Evolutionary conservation across 2,888 invertebrate species (phyloP), one percentile per base, ranked within the genome.

Genomic region (Platynereis dumerilii): DNA sequence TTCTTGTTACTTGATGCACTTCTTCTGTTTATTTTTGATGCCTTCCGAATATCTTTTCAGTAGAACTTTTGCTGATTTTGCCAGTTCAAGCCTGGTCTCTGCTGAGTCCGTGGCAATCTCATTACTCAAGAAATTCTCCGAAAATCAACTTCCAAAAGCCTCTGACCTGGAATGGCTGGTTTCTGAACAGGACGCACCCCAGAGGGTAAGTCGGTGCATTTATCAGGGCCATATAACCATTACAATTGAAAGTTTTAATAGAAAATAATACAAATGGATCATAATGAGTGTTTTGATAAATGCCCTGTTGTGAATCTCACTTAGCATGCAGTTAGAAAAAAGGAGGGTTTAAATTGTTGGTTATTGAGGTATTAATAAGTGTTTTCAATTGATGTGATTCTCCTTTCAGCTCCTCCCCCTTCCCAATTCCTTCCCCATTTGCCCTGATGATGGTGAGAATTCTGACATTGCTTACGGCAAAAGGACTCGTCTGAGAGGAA

Each of bases 31-130:
- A n/a, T n/a, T n/a, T n/a, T n/a, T n/a, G n/a, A n/a, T n/a, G n/a
- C n/a, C n/a, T n/a, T n/a, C n/a, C n/a, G n/a, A n/a, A n/a, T 48
- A 10, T n/a, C 22, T 7, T 48, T 48, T 48, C 48, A 48, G 48
- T 7, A 48, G n/a, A 20, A 20, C 22, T 5, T 20, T 48, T 20
- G 48, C n/a, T 48, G 22, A 48, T 12, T 22, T 20, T n/a, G 22
- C 48, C 48, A 48, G 48, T 48, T 20, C 48, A 48, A 34, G 34
- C 12, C 48, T 48, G 20, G 55, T 61, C 1, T 90, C 91, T 0
- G 92, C 93, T 0, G 92, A 93, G 84, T 89, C 90, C 17, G 91
- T 93, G 2, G 93, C 92, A 10, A 84, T 92, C 24, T 90, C 90
- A 26, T 83, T 93, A 27, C 89, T 93, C 64, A 89, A 90, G 67